phyloP scores from a whole-genome alignment of 1,140 invertebrate genomes.

The Drosophila nannoptera region DNA sequence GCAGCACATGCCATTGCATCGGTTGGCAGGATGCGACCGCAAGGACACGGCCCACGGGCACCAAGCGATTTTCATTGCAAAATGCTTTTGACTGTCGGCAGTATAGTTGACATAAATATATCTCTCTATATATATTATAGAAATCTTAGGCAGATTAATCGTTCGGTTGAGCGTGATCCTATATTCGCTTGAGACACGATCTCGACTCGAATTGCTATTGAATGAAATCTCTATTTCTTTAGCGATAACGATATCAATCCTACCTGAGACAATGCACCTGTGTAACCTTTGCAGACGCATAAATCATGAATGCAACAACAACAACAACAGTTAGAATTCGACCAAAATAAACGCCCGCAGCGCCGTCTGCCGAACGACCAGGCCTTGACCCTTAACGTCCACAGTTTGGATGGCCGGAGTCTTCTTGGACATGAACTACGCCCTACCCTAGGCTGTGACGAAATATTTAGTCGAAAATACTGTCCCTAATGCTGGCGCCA shows the following conservation, averaged over 20 bases:
- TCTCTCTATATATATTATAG: too few species aligned
- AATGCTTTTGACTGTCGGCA: too few species aligned
- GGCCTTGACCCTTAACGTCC: conserved; percentile 32
- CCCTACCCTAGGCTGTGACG: conserved; percentile 59
- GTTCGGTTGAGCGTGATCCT: too few species aligned
- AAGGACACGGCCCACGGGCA: conserved; percentile 2
- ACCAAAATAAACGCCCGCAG: conserved; percentile 75
- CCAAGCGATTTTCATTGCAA: conserved; percentile 15
- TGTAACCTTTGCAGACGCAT: conserved; percentile 56
- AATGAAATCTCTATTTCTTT: conserved; percentile 21
- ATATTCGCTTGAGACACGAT: background rate
- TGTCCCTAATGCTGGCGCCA: conserved; percentile 78
- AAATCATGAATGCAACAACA: conserved; percentile 69
- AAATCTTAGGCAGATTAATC: too few species aligned
- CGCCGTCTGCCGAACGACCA: conserved; percentile 22
- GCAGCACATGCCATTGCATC: conserved; percentile 56
- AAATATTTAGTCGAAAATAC: conserved; percentile 79
- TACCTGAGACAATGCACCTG: conserved; percentile 62
- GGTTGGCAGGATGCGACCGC: conserved; percentile 15
- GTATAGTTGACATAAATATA: too few species aligned
- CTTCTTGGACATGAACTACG: conserved; percentile 42
- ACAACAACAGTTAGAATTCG: conserved; percentile 43
- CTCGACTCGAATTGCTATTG: background rate
- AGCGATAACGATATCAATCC: conserved; percentile 25
- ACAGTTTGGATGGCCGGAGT: conserved; percentile 16